phyloP scores from a whole-genome alignment of 1,140 invertebrate species.

The Phenacoccus solenopsis region DNA sequence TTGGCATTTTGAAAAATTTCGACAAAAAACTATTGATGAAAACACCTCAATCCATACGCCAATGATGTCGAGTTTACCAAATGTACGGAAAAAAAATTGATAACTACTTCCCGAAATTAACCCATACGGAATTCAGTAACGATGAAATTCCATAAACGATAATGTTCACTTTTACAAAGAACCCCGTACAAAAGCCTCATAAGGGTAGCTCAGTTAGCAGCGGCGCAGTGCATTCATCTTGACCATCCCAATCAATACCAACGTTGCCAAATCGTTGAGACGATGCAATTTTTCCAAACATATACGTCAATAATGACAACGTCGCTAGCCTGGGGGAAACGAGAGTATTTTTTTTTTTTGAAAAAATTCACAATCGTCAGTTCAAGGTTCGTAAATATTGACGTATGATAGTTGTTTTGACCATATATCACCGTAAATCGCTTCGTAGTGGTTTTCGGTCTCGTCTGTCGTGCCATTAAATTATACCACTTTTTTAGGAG shows the following conservation, averaged over 20 bases:
- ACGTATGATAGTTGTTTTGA: neutral
- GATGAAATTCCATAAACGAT: neutral
- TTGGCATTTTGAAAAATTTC: slow-evolving; percentile 88
- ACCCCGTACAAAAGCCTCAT: neutral
- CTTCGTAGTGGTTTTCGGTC: no score
- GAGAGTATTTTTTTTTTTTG: no score
- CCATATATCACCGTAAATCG: no score
- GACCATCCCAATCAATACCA: neutral
- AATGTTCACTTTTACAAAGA: neutral
- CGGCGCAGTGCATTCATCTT: neutral
- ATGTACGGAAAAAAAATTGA: neutral
- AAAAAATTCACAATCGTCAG: neutral
- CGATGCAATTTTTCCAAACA: neutral
- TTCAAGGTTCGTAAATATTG: neutral
- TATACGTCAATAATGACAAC: neutral
- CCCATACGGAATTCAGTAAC: neutral
- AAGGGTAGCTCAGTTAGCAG: neutral
- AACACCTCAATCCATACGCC: no score
- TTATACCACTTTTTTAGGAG: no score
- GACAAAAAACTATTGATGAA: neutral
- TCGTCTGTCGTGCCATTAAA: no score
- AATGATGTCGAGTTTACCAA: neutral
- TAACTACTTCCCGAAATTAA: neutral
- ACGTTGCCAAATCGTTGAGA: neutral
- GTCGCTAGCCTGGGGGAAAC: no score